Evolutionary conservation across 2,113 vertebrate species (phyloP), one percentile per base, ranked within the genome.

Genomic region (Sterrhoptilus dennistouni): DNA sequence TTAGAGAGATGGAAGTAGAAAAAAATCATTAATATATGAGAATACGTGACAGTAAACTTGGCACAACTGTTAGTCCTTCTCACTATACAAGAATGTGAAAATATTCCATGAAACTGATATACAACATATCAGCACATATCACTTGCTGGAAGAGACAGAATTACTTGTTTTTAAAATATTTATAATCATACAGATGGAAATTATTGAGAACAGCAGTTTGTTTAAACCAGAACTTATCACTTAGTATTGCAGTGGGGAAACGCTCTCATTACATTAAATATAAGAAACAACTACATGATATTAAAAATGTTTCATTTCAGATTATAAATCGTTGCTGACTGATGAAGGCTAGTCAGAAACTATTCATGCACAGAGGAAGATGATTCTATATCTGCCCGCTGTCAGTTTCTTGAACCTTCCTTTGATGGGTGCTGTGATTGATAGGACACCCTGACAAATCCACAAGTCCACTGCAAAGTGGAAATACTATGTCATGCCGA

Each of bases 111-210:
- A 96, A 97, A 92, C 87, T 95, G 94, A 95, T 76, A 92, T 77
- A 83, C 65, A 89, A 89, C 83, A 87, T 93, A 96, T 93, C 71
- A 96, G 91, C 93, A 96, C 91, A 83, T 92, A 96, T 77, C 87
- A 40, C 95, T 83, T 87, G 42, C 89, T 70, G 53, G 89, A 93
- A 81, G 54, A 86, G 87, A 93, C 44, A 86, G 79, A 92, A 95
- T 93, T 72, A 86, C 54, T 92, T 96, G 76, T 90, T 96, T 94
- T 89, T 78, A 89, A 96, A 95, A 92, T 87, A 97, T 95, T 92
- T 95, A 74, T 90, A 90, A 81, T 86, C 74, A 89, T 92, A 83
- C 89, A 94, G 90, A 94, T 89, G 88, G 86, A 93, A 96, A 82
- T 87, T 95, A 95, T 54, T 94, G 84, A 71, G 84, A 95, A 91